These are phyloP conservation scores for Pseudochirops cupreus DNA, from an alignment of 2,797 vertebrate genomes.

Conservation along the genomic window DNA sequence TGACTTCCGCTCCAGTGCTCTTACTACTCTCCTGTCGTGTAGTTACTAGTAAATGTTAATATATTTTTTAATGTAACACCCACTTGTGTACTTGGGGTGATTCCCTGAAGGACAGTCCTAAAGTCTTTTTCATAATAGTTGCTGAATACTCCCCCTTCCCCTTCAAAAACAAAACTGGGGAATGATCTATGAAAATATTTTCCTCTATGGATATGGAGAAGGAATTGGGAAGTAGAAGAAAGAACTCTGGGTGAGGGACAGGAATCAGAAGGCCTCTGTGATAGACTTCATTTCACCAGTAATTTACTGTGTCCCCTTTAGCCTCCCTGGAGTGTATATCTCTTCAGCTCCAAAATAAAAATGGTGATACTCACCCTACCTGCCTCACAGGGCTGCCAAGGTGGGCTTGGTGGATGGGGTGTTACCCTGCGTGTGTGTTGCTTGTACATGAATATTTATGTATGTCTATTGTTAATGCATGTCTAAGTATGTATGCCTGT, in stretches of 20 bases:
- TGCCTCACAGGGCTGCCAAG: not conserved
- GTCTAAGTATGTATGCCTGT: not conserved
- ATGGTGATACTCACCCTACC: not conserved
- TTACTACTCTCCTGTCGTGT: not conserved
- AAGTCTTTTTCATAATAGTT: not conserved
- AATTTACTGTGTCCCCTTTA: not conserved
- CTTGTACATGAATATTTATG: not conserved
- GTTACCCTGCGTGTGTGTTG: not conserved
- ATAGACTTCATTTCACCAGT: not conserved
- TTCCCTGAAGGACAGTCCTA: not conserved
- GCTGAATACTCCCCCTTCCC: not conserved
- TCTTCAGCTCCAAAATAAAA: not conserved
- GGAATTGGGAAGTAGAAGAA: not conserved
- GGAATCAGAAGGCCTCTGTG: not conserved
- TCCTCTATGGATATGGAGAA: not conserved
- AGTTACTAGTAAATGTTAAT: not conserved
- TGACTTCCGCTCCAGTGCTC: not conserved
- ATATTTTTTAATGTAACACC: not conserved
- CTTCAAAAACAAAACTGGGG: slow-evolving; percentile 28
- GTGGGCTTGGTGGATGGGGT: not conserved
- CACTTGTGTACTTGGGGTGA: not conserved
- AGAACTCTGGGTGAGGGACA: not conserved
- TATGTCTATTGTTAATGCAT: not conserved
- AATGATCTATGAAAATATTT: not conserved
- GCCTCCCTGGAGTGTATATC: not conserved